Evolutionary conservation across 2,888 invertebrate genomes (phyloP), one percentile per base, ranked within the genome.

Genomic region (Microplitis deprimator): DNA sequence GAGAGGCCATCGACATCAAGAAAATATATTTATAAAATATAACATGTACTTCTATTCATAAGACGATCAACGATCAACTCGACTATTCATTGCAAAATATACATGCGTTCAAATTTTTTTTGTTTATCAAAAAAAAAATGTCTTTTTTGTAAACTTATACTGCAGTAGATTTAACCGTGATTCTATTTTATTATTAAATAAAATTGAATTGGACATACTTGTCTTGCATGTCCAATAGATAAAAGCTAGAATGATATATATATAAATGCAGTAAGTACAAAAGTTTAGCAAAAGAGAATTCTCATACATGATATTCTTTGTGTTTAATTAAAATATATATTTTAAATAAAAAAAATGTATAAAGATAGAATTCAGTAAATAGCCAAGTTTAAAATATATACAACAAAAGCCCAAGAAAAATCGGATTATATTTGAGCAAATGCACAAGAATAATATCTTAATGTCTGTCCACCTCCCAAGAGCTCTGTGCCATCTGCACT

Each of bases 381-480:
- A 50, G 50, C 1, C 8, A 8, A 13, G 50, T 50, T 29, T 13
- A 50, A 50, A 50, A 50, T 50, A 50, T 68, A 68, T 16, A 17
- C 69, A n/a, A 41, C 68, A 73, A 73, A 73, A n/a, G n/a, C 16
- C 67, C 20, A 59, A 74, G 61, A 68, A 71, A 71, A 67, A 77
- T 77, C 73, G 65, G 78, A 82, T 82, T 82, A 82, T 76, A 79
- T 79, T 81, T 79, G 80, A 79, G 69, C 81, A 81, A 82, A 81
- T 82, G 82, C 82, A 82, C 82, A 82, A 82, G 81, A 67, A 82
- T 75, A 82, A 81, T 82, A 77, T 78, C 75, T 75, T 77, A 77
- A 80, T 81, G 71, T 70, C 67, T 64, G 16, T 70, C 77, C 73
- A 65, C 69, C 74, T 59, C 74, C 20, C 60, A 40, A 40, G 40